Evolutionary conservation across 2,888 invertebrate genomes (phyloP), one percentile per base, ranked within the genome.

Genomic region (Acanthococcus lagerstroemiae): DNA sequence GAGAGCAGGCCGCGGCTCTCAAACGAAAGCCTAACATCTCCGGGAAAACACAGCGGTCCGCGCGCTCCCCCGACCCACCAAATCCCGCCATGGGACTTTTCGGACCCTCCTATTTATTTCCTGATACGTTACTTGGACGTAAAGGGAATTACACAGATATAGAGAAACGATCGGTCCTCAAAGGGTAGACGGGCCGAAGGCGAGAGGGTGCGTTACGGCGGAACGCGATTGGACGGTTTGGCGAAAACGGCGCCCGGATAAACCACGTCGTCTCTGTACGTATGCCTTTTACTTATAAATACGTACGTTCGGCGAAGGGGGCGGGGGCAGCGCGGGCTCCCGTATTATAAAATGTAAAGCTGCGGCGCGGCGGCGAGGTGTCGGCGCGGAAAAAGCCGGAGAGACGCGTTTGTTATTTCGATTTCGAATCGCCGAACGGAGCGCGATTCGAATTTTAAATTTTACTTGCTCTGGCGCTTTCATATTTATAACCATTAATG

Each of bases 401-500:
- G 37, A 37, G n/a, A n/a, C n/a, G n/a, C n/a, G n/a, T n/a, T n/a
- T n/a, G n/a, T n/a, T n/a, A n/a, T n/a, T 37, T 37, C 37, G 37
- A 37, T 37, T 37, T 37, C n/a, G n/a, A 37, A 37, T 15, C 12
- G 37, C 37, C n/a, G 37, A 9, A 37, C 12, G n/a, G 12, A 37
- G 12, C 37, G 37, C 37, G 37, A n/a, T 15, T 9, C 37, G 12
- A 9, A 37, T 37, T 37, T 37, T 37, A 37, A 37, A 37, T 37
- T 37, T 37, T 37, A 37, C 37, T 37, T 37, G 37, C n/a, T 37
- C 37, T 9, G n/a, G 44, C 57, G 57, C 57, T 57, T 57, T 57
- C 57, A 57, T 57, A 57, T 57, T 57, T 57, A 57, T 57, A 57
- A 57, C 57, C 57, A 57, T 57, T 57, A 57, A 57, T 57, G 57